Evolutionary conservation across 1,140 invertebrate species (phyloP).

Genomic region (Cotesia chilonis): DNA sequence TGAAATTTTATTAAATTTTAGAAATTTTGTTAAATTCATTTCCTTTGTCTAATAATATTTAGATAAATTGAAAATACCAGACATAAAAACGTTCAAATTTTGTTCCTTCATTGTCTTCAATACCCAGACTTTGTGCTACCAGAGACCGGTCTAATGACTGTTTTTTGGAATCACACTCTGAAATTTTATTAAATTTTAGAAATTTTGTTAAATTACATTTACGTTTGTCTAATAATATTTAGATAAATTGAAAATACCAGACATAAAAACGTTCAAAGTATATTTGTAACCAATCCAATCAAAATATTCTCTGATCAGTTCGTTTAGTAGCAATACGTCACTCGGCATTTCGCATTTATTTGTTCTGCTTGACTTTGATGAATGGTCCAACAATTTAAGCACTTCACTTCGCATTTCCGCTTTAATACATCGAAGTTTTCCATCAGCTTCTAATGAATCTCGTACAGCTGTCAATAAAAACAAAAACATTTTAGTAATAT

Average conservation of each 20-base stretch:
- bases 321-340: constrained; percentile 60
- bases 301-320: constrained; percentile 64
- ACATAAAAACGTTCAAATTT: constrained; percentile 53
- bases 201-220: background rate
- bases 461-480: constrained; percentile 55
- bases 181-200: constrained; percentile 39
- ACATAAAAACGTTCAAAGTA: constrained; percentile 55
- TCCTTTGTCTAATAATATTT: background rate
- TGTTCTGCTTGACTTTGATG: constrained; percentile 44
- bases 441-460: constrained; percentile 60
- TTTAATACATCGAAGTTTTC: constrained; percentile 59
- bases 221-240: background rate
- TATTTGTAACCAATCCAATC: constrained; percentile 66
- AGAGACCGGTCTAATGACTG: constrained; percentile 55
- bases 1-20: constrained; percentile 45
- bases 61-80: constrained; percentile 49
- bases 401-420: constrained; percentile 63
- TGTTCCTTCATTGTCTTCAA: constrained; percentile 54
- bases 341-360: constrained; percentile 51
- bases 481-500: constrained; percentile 14
- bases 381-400: constrained; percentile 58
- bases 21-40: background rate
- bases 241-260: constrained; percentile 48
- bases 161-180: constrained; percentile 61
- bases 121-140: constrained; percentile 54